Conservation (phyloP, 2,797 vertebrate species). For the Chlorospingus flavigularis region DNA sequence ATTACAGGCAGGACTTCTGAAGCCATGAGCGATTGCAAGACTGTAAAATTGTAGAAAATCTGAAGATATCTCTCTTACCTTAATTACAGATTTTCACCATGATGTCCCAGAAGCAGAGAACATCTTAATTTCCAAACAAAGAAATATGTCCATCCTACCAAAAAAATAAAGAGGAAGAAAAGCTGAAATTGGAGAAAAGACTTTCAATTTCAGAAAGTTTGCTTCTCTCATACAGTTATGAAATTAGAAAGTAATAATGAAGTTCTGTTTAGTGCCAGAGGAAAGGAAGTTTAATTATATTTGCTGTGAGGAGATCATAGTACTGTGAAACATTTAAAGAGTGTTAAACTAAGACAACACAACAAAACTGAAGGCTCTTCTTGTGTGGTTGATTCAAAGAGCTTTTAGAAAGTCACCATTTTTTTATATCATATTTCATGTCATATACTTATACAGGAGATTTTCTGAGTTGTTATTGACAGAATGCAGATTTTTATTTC, state of each 20-base stretch:
- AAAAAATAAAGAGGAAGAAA: neutral
- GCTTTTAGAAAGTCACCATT: neutral
- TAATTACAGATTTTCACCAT: slow-evolving; percentile 27
- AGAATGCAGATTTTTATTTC: neutral
- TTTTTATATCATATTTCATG: neutral
- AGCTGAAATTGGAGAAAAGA: neutral
- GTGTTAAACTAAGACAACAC: neutral
- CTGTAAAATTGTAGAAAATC: neutral
- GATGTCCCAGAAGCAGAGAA: neutral
- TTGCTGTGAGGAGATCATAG: neutral
- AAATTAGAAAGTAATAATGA: slow-evolving; percentile 11
- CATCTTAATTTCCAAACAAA: neutral
- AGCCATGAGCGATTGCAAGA: neutral
- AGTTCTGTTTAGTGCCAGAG: neutral
- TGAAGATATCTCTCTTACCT: slow-evolving; percentile 58
- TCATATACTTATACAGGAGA: neutral
- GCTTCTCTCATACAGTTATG: neutral
- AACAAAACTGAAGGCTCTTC: neutral
- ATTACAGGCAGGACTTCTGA: neutral
- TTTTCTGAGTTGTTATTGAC: neutral
- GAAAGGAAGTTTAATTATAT: neutral
- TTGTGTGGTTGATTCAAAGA: neutral
- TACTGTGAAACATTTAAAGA: neutral
- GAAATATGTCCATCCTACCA: slow-evolving; percentile 4
- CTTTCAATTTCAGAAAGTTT: neutral